phyloP scores from a whole-genome alignment of 2,113 vertebrate species.

The Poicephalus meyeri region DNA sequence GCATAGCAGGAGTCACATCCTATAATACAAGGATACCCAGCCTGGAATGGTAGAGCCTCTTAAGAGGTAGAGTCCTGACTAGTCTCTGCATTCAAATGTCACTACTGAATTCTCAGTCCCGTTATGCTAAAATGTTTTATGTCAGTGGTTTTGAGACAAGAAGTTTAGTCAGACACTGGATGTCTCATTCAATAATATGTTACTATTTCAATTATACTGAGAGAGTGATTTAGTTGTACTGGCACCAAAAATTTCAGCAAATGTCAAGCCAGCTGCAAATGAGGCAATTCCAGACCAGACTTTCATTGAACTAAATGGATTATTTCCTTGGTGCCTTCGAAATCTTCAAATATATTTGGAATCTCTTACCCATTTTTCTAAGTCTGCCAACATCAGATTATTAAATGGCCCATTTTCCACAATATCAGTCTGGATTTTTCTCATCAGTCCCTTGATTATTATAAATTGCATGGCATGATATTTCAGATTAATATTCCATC shows the following conservation, averaged over 20 bases:
- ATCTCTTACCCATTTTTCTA: slow-evolving; percentile 4
- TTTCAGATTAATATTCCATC: slow-evolving; percentile 55
- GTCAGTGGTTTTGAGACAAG: background rate
- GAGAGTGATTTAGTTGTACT: slow-evolving; percentile 1
- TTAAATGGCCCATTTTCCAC: slow-evolving; percentile 28
- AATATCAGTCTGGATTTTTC: slow-evolving; percentile 19
- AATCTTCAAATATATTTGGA: slow-evolving; percentile 52
- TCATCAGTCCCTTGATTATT: slow-evolving; percentile 21
- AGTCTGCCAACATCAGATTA: background rate
- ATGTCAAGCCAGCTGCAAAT: slow-evolving; percentile 38
- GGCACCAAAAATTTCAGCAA: slow-evolving; percentile 31
- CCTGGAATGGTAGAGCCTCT: background rate
- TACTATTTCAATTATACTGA: background rate
- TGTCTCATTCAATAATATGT: background rate
- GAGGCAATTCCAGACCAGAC: slow-evolving; percentile 1
- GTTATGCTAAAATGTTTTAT: slow-evolving; percentile 15
- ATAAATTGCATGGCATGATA: slow-evolving; percentile 20
- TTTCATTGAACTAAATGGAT: slow-evolving; percentile 40
- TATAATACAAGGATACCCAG: background rate
- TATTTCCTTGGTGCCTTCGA: slow-evolving; percentile 53
- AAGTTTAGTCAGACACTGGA: background rate
- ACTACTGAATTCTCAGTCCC: background rate
- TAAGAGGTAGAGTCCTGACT: background rate
- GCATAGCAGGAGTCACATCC: background rate
- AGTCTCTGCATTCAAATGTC: background rate